phyloP scores from a whole-genome alignment of 2,888 invertebrate genomes.

The Caenorhabditis angaria region DNA sequence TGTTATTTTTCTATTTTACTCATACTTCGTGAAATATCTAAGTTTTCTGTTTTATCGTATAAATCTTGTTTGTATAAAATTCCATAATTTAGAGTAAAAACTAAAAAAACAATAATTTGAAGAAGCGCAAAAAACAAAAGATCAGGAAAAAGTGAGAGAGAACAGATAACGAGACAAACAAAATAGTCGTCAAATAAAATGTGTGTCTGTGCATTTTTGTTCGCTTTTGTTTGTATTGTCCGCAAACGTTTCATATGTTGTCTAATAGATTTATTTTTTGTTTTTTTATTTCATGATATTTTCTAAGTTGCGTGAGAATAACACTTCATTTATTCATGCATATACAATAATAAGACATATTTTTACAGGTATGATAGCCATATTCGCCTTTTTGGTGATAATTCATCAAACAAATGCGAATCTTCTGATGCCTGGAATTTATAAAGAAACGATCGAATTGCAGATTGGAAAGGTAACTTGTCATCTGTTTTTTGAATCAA shows the following conservation, averaged over 20 bases:
- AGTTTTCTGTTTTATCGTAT: too few species aligned
- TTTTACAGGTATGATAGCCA: conserved; percentile 35
- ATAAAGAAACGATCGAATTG: conserved; percentile 50
- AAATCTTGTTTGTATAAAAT: too few species aligned
- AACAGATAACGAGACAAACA: too few species aligned
- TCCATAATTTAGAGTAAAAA: too few species aligned
- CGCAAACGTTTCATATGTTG: conserved; percentile 6
- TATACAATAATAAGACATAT: too few species aligned
- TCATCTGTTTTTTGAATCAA: conserved; percentile 3
- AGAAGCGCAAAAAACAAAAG: too few species aligned
- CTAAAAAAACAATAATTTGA: too few species aligned
- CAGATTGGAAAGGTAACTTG: conserved; percentile 42
- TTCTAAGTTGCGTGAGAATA: background rate
- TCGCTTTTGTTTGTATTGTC: conserved; percentile 18
- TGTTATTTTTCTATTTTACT: too few species aligned
- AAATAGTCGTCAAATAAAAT: conserved; percentile 3
- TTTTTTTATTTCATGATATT: background rate
- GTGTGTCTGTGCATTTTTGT: conserved; percentile 19
- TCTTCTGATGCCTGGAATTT: conserved; percentile 61
- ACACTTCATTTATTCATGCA: background rate
- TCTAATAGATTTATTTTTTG: background rate
- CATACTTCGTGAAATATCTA: too few species aligned
- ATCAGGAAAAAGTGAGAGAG: too few species aligned
- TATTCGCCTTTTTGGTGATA: conserved; percentile 19
- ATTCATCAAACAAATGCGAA: conserved; percentile 33